Base-by-base conservation (phyloP, 2,888 invertebrate species). In the Lasioglossum figueresi region DNA sequence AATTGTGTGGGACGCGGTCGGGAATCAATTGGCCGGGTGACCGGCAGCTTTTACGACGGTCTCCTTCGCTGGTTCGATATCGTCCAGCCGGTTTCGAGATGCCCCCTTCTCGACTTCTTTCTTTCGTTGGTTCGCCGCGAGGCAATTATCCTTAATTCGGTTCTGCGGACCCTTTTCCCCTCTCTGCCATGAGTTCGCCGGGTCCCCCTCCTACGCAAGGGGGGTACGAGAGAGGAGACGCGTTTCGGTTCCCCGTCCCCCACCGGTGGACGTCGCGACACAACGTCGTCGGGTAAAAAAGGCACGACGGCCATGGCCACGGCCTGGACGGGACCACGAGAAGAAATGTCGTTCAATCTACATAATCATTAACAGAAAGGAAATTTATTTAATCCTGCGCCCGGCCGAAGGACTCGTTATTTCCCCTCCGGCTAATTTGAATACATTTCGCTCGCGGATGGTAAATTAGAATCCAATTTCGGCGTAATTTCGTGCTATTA, bases 401-500 rank as follows among this genome's bases (percentile, higher is more conserved):
- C 68, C 90, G 88, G 91, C 89, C 88, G 86, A 89, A 88, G 89
- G 84, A 91, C 92, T 93, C 92, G 92, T 93, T 94, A 93, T 92
- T 92, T 92, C 89, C 91, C 91, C 89, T 89, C 90, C 83, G 90
- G 91, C 93, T 94, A 93, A 95, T 94, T 94, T 94, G 91, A 94
- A 94, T 94, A 94, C 92, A 93, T 93, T 94, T 92, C 86, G 91
- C 93, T 91, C 89, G 91, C 89, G 90, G 91, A 89, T 88, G 94
- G 91, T 93, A 93, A 94, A 94, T 95, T 94, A 94, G 94, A 95
- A 95, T 94, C 94, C 94, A 95, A 95, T 95, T 94, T 94, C 93
- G 91, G 90, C 92, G 93, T 94, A 94, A 94, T 94, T 94, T 93
- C 93, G 93, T 93, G 92, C 94, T 92, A 94, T 94, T 94, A 94